Evolutionary conservation across 2,888 invertebrate species (phyloP).

Genomic region (Blastobasis adustella): DNA sequence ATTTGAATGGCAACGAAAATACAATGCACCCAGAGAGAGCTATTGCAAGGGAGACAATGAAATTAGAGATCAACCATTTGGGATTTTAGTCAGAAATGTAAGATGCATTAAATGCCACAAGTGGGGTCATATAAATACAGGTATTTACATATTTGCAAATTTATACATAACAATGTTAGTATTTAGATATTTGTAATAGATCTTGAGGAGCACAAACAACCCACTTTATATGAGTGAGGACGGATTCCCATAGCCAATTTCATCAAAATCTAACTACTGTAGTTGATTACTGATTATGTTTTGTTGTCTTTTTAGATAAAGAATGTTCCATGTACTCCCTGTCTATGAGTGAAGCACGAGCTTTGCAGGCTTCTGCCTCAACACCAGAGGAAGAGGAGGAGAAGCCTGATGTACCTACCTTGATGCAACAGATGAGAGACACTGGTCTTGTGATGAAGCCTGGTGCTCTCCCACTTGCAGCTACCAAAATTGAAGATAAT

Average conservation of each 20-base stretch:
- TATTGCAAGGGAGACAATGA: constrained; percentile 98
- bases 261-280: too few relatives aligned
- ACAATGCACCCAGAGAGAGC: constrained; percentile 98
- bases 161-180: too few relatives aligned
- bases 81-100: constrained; percentile 97
- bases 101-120: constrained; percentile 99
- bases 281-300: too few relatives aligned
- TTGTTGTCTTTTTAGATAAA: constrained; percentile 77
- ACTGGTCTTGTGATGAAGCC: constrained; percentile 93
- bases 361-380: constrained; percentile 80
- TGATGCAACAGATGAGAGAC: constrained; percentile 94
- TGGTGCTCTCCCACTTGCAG: constrained; percentile 76
- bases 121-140: constrained; percentile 99
- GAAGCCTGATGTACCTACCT: constrained; percentile 75
- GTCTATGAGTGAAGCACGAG: constrained; percentile 87
- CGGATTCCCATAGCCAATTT: too few relatives aligned
- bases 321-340: constrained; percentile 96
- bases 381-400: constrained; percentile 82
- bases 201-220: too few relatives aligned
- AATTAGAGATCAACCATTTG: constrained; percentile 98
- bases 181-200: background rate
- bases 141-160: constrained; percentile 24
- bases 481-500: constrained; percentile 75
- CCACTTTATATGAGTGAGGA: too few relatives aligned
- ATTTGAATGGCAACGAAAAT: constrained; percentile 99